Base-by-base conservation (phyloP, 2,888 invertebrate genomes). In the Alentia gelatinosa region DNA sequence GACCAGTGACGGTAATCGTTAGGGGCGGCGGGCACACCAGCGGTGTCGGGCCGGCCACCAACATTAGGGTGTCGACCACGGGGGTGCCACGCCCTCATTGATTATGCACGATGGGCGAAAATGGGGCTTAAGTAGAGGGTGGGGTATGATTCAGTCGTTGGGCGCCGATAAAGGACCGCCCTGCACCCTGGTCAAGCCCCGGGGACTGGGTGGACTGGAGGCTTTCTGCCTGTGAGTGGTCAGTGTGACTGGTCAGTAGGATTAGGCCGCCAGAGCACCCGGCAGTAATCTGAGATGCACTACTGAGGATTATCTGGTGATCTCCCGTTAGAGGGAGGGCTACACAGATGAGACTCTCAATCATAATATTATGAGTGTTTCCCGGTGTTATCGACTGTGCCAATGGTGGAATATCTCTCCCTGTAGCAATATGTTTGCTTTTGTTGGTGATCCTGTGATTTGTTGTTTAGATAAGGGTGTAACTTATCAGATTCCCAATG, bases 141-240 rank as follows among this genome's bases (percentile, higher is more conserved):
- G 68, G 68, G 68, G 68, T 68, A 68, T 68, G 68, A 68, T 68
- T 68, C 68, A 68, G 68, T 68, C 12, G 30, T 68, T 68, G 68
- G 68, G 23, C 33, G 30, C 12, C 26, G 30, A 26, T 68, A 30
- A 68, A 68, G 68, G 68, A 26, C 68, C 33, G 19, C 63, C 30
- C 68, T 26, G 47, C 47, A 47, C 30, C 33, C 68, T 68, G 68
- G 3, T 56, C 56, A 3, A 1, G n/a, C 56, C 56, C 56, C 5
- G 19, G 56, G 56, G 56, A 56, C 9, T 56, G 56, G 5, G 12
- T 19, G 56, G 23, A 56, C n/a, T 56, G 5, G n/a, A 3, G 3
- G 12, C 12, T n/a, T 19, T n/a, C 56, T 5, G n/a, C n/a, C n/a
- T n/a, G n/a, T n/a, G n/a, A n/a, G 1, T 68, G 68, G 68, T 1